Evolutionary conservation across 2,113 vertebrate species (phyloP), one percentile per base, ranked within the genome.

Genomic region (Procavia capensis): DNA sequence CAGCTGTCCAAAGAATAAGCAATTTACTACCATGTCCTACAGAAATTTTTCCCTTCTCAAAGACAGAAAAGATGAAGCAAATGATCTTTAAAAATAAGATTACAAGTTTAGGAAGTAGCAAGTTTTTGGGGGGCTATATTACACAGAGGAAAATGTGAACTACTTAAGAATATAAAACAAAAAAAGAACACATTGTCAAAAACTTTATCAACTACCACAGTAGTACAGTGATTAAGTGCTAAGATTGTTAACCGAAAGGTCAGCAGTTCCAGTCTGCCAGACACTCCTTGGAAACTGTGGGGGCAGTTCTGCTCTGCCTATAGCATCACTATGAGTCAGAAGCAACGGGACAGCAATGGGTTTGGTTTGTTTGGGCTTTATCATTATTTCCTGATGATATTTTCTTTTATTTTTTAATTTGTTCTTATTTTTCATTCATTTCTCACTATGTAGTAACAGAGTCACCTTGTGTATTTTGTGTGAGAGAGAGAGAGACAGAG

Each of bases 381-480:
- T 72, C 43, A 72, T 61, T 63, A 83, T 75, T 90, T 90, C 68
- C 57, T 57, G 9, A 27, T 75, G 36, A 22, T 75, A 16, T 75
- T 79, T 39, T 63, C 63, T 87, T 93, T 54, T 39, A 36, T n/a
- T 86, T 84, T 57, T 64, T 50, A 27, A 27, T 92, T 92, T 92
- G 34, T 54, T 75, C 70, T 94, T 84, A 19, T 45, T 91, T 89
- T 95, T 76, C 41, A 95, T 91, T 66, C 19, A 87, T 54, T 87
- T 95, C 74, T 31, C 24, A 81, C 8, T 64, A 39, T 84, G 87
- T 94, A 66, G 63, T 39, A 79, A 9, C 9, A 92, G 45, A 61
- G 3, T 54, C 57, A 76, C 64, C 8, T 4, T 93, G 81, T 7
- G 34, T 81, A 78, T 22, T 80, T 59, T 59, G 57, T 94, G 63